phyloP scores from a whole-genome alignment of 1,140 invertebrate genomes.

The Formica selysi region DNA sequence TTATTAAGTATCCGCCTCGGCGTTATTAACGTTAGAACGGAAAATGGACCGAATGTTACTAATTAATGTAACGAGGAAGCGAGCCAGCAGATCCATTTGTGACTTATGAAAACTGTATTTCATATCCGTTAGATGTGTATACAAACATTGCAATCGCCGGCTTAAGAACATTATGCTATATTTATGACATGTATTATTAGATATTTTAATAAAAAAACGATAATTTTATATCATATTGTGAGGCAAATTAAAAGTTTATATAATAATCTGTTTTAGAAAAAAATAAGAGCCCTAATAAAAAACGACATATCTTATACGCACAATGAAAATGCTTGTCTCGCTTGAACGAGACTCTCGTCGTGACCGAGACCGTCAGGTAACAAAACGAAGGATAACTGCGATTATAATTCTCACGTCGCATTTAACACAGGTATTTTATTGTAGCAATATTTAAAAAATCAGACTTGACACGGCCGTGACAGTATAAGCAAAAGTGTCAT shows the following conservation, averaged over 20 bases:
- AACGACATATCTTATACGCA: neutral
- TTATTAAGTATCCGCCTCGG: constrained; percentile 36
- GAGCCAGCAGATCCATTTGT: constrained; percentile 42
- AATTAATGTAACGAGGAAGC: constrained; percentile 45
- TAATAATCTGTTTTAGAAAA: neutral
- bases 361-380: constrained; percentile 27
- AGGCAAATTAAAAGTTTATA: neutral
- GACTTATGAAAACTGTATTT: constrained; percentile 50
- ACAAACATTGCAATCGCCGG: neutral
- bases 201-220: neutral
- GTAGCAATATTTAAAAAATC: constrained; percentile 36
- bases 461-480: constrained; percentile 47
- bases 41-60: constrained; percentile 32
- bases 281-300: constrained; percentile 12
- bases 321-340: constrained; percentile 15
- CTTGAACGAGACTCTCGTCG: constrained; percentile 10
- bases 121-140: neutral
- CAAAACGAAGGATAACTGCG: constrained; percentile 51
- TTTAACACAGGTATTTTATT: constrained; percentile 24
- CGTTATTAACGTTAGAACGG: constrained; percentile 47
- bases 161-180: neutral
- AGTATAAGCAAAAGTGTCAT: constrained; percentile 41
- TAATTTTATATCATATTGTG: neutral
- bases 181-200: neutral
- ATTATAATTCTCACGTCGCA: constrained; percentile 41